These are phyloP conservation scores for Halyomorpha halys DNA, from an alignment of 1,140 invertebrate species.

Conservation along the genomic window DNA sequence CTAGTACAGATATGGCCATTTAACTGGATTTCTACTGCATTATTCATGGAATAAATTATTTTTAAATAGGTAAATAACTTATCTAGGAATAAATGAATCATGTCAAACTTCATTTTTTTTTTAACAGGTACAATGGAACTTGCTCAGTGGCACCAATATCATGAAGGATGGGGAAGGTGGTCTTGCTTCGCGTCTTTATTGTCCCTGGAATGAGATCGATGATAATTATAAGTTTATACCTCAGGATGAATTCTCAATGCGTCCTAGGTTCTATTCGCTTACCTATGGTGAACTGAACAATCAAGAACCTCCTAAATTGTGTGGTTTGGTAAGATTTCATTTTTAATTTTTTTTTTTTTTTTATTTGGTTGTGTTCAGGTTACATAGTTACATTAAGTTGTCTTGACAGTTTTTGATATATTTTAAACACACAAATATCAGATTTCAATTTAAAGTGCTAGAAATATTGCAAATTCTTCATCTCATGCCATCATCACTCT, in stretches of 20 bases:
- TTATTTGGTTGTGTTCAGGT: no score
- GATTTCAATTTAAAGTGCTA: no score
- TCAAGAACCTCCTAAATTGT: constrained; percentile 63
- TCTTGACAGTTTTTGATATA: neutral
- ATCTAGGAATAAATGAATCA: no score
- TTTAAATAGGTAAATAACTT: no score
- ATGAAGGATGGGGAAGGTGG: constrained; percentile 39
- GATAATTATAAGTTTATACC: constrained; percentile 65
- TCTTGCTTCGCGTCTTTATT: constrained; percentile 44
- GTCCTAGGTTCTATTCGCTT: constrained; percentile 77
- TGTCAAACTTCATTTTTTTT: neutral
- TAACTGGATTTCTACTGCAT: no score
- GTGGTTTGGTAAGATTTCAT: constrained; percentile 56
- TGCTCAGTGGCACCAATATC: constrained; percentile 57
- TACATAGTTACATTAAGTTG: constrained; percentile 17
- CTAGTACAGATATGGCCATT: no score
- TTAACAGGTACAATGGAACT: constrained; percentile 68
- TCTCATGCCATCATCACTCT: no score
- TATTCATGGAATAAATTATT: no score
- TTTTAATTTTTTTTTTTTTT: no score
- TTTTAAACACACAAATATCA: no score
- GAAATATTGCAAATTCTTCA: no score
- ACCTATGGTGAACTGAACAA: constrained; percentile 66
- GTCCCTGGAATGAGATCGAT: constrained; percentile 68
- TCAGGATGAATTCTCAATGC: constrained; percentile 63